Evolutionary conservation across 2,113 vertebrate genomes (phyloP).

Genomic region (Erythrocebus patas): DNA sequence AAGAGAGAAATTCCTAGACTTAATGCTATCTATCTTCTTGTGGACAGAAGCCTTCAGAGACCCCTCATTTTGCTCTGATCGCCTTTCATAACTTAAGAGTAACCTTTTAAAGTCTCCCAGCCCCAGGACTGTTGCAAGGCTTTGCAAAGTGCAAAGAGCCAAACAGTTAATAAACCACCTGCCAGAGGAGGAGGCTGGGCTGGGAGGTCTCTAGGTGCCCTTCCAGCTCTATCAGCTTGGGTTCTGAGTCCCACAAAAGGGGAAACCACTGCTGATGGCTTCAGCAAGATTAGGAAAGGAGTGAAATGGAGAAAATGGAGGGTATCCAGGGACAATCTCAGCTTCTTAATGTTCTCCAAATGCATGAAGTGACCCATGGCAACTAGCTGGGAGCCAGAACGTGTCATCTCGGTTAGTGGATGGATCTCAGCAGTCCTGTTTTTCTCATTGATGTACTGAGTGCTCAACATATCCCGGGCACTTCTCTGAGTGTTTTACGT

Average conservation of each 20-base stretch:
- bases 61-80: too few relatives aligned
- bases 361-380: background rate
- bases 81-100: background rate
- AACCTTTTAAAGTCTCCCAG: background rate
- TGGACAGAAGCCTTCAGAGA: background rate
- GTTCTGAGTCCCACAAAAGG: background rate
- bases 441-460: background rate
- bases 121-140: background rate
- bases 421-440: background rate
- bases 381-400: background rate
- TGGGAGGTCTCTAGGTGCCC: background rate
- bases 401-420: background rate
- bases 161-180: background rate
- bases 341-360: background rate
- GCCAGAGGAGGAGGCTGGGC: background rate
- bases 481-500: background rate
- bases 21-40: background rate
- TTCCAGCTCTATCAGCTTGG: background rate
- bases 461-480: background rate
- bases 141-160: background rate
- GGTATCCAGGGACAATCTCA: background rate
- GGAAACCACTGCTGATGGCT: background rate
- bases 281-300: background rate
- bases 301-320: background rate
- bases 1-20: background rate